Percentiles rank a stretch among this genome's conserved stretches.
Evolutionary conservation across 92 coral and sea anemone genomes (phyloP).

Genomic region (Isaurus tuberculatus): DNA sequence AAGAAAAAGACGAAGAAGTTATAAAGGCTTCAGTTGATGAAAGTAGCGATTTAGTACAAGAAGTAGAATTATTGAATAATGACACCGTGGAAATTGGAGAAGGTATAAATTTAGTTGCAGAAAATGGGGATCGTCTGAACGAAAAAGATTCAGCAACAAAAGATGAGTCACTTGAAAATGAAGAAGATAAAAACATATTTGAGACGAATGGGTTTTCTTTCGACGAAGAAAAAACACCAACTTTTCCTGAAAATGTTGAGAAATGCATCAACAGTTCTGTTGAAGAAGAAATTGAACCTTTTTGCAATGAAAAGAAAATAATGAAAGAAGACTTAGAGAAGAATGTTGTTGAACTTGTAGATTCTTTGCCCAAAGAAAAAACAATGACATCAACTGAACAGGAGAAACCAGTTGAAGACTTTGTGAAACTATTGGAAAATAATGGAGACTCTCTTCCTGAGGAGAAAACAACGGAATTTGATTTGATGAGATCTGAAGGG

Average conservation of each 20-base stretch:
- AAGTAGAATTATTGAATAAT: neutral
- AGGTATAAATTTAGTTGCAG: neutral
- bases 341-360: neutral
- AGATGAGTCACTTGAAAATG: neutral
- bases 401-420: neutral
- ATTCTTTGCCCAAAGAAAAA: too few species aligned
- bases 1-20: neutral
- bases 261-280: neutral
- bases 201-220: neutral
- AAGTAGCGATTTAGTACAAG: neutral
- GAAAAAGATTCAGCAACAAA: neutral
- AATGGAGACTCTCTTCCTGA: neutral
- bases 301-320: neutral
- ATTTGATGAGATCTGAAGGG: neutral
- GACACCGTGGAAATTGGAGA: neutral
- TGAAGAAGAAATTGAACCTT: neutral
- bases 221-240: neutral
- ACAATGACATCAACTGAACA: too few species aligned
- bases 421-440: neutral
- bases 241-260: neutral
- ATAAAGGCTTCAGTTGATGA: neutral
- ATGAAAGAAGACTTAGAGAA: neutral
- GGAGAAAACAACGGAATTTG: neutral
- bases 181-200: neutral
- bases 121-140: neutral